A percentile compares a stretch with the other conserved stretches of the same genome.
Evolutionary conservation across 2,888 invertebrate genomes (phyloP).

Genomic region (Fragum fragum): DNA sequence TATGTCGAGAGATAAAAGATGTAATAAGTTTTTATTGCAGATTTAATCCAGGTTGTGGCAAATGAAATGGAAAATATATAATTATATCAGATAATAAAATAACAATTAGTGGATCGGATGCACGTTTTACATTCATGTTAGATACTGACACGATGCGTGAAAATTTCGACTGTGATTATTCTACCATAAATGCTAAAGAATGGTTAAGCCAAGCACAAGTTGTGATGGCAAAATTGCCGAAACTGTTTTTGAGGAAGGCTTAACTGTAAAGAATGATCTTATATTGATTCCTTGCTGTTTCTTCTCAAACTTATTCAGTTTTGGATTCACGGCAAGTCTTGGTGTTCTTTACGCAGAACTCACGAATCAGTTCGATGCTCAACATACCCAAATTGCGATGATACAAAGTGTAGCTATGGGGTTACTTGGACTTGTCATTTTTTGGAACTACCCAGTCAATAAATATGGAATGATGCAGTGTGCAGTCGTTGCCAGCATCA

Average conservation of each 20-base stretch:
- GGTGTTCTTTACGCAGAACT: neutral
- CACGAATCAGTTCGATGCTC: neutral
- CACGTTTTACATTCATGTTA: no score
- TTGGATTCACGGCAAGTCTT: neutral
- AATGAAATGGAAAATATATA: no score
- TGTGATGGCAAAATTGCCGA: no score
- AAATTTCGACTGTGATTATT: no score
- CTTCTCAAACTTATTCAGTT: neutral
- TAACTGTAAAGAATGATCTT: neutral
- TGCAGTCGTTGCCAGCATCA: neutral
- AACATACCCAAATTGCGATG: neutral
- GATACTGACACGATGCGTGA: no score
- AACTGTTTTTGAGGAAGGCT: neutral
- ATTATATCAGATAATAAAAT: no score
- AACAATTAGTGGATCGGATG: no score
- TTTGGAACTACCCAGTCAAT: neutral
- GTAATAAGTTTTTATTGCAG: no score
- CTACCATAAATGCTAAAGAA: no score
- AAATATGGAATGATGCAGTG: neutral
- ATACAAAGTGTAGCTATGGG: neutral
- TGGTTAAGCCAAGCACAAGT: no score
- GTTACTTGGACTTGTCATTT: neutral
- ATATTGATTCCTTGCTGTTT: neutral
- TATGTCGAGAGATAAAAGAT: no score
- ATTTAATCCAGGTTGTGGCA: no score